Base-by-base conservation (phyloP, 92 coral and sea anemone species). In the Palythoa grandiflora region DNA sequence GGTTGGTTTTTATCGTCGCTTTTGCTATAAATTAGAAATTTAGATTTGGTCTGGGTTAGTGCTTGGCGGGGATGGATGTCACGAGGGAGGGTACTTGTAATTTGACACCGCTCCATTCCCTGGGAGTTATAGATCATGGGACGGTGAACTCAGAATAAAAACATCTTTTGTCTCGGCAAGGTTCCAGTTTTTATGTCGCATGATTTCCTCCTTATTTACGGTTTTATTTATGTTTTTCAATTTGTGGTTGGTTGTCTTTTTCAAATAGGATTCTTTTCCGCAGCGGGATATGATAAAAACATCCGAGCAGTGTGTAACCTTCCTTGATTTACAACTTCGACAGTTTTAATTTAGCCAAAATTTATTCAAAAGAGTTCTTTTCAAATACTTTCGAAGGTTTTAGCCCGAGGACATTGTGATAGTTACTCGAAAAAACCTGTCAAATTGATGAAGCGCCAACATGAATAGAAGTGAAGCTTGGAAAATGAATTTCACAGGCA, bases 1-100 rank as follows among this genome's bases (percentile, higher is more conserved):
- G 94, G 94, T 91, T 91, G 79, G 94, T 91, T 83, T 81, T 83
- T 72, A 72, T 72, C 68, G 72, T 71, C 80, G 54, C 55, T 72
- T 84, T 81, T 81, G 76, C 73, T 81, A 63, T 65, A 81, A 81
- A 66, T 21, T 68, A 60, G 86, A 59, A 79, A 71, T 12, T 68
- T 70, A 70, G 36, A 16, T 68, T 63, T 8, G 38, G 44, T 11
- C 13, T 35, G 66, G 28, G 38, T n/a, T 80, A 65, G 20, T 63
- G 20, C 28, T 80, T 47, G 15, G 44, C 86, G 38, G 74, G 17
- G 53, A 35, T 37, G 39, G 20, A 13, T 63, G 47, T 48, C 51
- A 48, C 47, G 59, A 75, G 47, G 66, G 75, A 60, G 86, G 52
- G 38, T 73, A 20, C 14, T 74, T 81, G 86, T 81, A 81, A 81